Percentiles rank a stretch among this genome's conserved stretches.
These are phyloP conservation scores for Tinea semifulvella DNA, from an alignment of 2,888 invertebrate species.

Conservation along the genomic window DNA sequence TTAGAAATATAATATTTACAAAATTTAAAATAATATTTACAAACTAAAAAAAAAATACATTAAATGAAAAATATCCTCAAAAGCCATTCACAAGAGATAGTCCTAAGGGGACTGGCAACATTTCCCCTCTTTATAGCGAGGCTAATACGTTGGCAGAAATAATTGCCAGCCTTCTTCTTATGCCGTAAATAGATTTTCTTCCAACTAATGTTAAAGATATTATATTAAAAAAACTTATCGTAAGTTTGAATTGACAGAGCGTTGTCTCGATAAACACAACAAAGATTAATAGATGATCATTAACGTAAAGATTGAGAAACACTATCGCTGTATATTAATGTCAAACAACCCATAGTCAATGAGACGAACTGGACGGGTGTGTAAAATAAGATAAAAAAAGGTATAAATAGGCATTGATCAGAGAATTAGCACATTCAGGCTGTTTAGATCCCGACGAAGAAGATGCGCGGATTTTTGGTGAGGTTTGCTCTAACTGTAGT, in stretches of 20 bases:
- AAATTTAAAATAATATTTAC: neutral
- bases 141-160: too few species aligned
- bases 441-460: slow-evolving; percentile 37
- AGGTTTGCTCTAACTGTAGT: slow-evolving; percentile 24
- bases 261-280: too few species aligned
- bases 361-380: slow-evolving; percentile 42
- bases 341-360: slow-evolving; percentile 46
- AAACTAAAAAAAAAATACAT: neutral
- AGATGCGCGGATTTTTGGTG: slow-evolving; percentile 53
- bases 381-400: slow-evolving; percentile 49
- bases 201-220: too few species aligned
- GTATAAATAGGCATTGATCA: slow-evolving; percentile 54
- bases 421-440: slow-evolving; percentile 47
- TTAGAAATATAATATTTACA: neutral
- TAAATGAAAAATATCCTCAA: too few species aligned
- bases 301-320: slow-evolving; percentile 44
- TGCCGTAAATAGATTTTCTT: too few species aligned
- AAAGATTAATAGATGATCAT: slow-evolving; percentile 15
- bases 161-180: too few species aligned
- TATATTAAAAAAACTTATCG: too few species aligned
- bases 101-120: too few species aligned
- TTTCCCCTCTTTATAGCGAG: too few species aligned
- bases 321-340: slow-evolving; percentile 37
- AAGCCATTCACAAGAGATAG: too few species aligned
- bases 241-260: too few species aligned